phyloP scores from a whole-genome alignment of 2,113 vertebrate genomes.

The Sinocyclocheilus grahami region DNA sequence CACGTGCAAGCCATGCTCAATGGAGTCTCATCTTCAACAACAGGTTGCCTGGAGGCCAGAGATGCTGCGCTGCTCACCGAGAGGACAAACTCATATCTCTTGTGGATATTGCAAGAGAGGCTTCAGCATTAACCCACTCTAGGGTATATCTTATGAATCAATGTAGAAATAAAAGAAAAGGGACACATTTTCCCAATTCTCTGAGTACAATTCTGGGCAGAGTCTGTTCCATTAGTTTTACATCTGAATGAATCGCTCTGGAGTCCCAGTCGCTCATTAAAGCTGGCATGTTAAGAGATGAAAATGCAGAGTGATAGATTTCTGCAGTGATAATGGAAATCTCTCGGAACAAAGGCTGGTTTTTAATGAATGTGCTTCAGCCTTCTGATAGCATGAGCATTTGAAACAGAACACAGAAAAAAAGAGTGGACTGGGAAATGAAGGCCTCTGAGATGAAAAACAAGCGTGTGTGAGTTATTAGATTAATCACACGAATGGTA shows the following conservation, averaged over 20 bases:
- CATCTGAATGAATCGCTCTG: constrained; percentile 23
- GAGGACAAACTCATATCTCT: constrained; percentile 38
- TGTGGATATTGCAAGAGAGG: constrained; percentile 33
- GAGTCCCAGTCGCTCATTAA: constrained; percentile 52
- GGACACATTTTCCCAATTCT: constrained; percentile 25
- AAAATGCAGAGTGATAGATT: constrained; percentile 49
- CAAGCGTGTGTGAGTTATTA: constrained; percentile 44
- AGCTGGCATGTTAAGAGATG: constrained; percentile 53
- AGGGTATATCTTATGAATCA: constrained; percentile 38
- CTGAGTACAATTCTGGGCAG: background rate
- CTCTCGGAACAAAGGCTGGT: constrained; percentile 55
- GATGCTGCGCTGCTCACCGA: constrained; percentile 2
- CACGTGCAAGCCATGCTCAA: background rate
- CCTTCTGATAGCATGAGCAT: constrained; percentile 53
- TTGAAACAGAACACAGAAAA: constrained; percentile 41
- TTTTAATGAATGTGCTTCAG: constrained; percentile 51
- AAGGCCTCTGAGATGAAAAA: constrained; percentile 49
- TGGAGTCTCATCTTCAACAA: background rate
- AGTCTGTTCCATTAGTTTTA: constrained; percentile 6
- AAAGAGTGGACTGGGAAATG: constrained; percentile 29
- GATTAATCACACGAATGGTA: constrained; percentile 35
- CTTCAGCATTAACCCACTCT: constrained; percentile 21
- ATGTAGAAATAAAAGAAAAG: constrained; percentile 30
- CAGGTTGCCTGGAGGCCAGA: constrained; percentile 19
- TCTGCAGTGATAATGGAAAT: constrained; percentile 54